These are phyloP conservation scores for Maconellicoccus hirsutus DNA, from an alignment of 1,140 invertebrate genomes.

Conservation along the genomic window DNA sequence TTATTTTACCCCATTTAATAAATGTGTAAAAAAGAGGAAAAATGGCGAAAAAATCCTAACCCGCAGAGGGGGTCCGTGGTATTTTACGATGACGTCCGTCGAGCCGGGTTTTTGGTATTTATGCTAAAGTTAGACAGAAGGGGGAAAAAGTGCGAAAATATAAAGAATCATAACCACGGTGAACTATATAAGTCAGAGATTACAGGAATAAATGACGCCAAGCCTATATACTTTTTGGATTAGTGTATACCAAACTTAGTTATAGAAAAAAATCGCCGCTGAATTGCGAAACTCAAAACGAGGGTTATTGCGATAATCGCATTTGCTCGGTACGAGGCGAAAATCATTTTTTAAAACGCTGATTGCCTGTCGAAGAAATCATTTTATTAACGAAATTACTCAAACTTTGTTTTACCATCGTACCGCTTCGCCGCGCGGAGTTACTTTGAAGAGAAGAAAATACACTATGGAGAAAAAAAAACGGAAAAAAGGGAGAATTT, in stretches of 20 bases:
- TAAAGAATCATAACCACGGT: slow-evolving; percentile 1
- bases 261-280: neutral
- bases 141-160: neutral
- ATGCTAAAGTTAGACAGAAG: neutral
- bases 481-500: no score
- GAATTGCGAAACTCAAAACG: no score
- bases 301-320: no score
- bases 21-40: neutral
- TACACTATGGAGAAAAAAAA: no score
- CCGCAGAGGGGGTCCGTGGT: neutral
- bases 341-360: no score
- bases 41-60: neutral
- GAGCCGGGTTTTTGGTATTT: neutral
- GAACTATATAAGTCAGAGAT: neutral
- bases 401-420: no score
- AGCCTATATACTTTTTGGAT: neutral
- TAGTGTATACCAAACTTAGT: neutral
- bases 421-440: no score
- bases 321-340: no score
- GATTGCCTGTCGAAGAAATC: no score
- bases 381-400: no score
- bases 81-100: neutral
- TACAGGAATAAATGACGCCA: neutral
- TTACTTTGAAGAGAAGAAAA: no score
- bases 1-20: neutral